phyloP scores from a whole-genome alignment of 2,888 invertebrate genomes.

The Drosophila neotestacea region DNA sequence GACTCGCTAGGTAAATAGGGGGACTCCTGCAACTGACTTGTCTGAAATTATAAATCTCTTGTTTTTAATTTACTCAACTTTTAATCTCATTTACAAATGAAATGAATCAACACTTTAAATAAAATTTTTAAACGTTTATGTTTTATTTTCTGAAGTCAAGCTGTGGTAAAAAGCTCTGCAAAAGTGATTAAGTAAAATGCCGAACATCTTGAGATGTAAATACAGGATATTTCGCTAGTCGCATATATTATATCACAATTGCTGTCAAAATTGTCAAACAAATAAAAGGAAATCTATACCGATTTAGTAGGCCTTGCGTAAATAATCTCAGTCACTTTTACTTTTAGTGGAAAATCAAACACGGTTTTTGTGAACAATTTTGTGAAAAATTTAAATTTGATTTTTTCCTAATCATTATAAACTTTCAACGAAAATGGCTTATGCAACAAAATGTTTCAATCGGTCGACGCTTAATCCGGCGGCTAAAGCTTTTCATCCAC shows the following conservation, averaged over 20 bases:
- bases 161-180: too few relatives aligned
- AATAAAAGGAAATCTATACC: background rate
- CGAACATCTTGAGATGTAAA: background rate
- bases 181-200: too few relatives aligned
- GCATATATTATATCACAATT: background rate
- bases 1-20: too few relatives aligned
- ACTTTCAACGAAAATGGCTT: conserved; percentile 15
- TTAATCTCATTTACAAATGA: too few relatives aligned
- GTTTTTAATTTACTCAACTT: too few relatives aligned
- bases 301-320: background rate
- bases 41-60: too few relatives aligned
- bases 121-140: too few relatives aligned
- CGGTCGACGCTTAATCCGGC: conserved; percentile 30
- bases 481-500: conserved; percentile 29
- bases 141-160: too few relatives aligned
- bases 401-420: background rate
- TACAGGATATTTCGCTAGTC: background rate
- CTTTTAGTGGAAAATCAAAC: background rate
- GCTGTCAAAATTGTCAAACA: background rate
- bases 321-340: background rate
- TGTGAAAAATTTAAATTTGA: background rate
- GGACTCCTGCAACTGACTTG: too few relatives aligned
- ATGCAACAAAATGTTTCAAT: background rate
- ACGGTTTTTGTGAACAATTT: background rate
- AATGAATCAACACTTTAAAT: too few relatives aligned